Conservation (phyloP, 2,888 invertebrate genomes). For the Falcaria lacertinaria region DNA sequence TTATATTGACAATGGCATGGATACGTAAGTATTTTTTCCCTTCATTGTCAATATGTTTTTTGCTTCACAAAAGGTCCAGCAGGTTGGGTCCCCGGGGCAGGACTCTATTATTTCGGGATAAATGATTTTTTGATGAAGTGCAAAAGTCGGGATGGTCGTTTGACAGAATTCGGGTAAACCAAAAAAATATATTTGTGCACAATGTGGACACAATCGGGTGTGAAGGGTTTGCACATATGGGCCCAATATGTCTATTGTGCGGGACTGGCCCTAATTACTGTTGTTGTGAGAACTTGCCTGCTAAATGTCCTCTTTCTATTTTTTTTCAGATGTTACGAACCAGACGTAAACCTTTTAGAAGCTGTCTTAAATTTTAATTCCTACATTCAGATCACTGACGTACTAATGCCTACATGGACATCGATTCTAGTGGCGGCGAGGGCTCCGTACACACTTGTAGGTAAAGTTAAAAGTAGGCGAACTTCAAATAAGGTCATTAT, state of each 20-base stretch:
- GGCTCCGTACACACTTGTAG: no score
- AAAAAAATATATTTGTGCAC: slow-evolving; percentile 56
- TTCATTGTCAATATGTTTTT: slow-evolving; percentile 38
- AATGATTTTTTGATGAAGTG: slow-evolving; percentile 78
- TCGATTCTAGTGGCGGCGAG: no score
- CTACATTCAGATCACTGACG: no score
- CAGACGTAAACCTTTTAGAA: no score
- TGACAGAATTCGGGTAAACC: slow-evolving; percentile 57
- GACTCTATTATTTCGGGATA: slow-evolving; percentile 60
- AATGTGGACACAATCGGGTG: slow-evolving; percentile 54
- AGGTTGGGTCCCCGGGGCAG: slow-evolving; percentile 59
- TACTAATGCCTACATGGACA: no score
- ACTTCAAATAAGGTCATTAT: no score
- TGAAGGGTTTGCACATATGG: slow-evolving; percentile 71
- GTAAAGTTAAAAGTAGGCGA: no score
- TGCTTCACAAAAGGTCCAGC: slow-evolving; percentile 49
- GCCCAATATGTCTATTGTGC: slow-evolving; percentile 67
- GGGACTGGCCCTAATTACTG: slow-evolving; percentile 52
- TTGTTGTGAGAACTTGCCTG: slow-evolving; percentile 46
- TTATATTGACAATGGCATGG: slow-evolving; percentile 48
- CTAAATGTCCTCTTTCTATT: slow-evolving; percentile 25
- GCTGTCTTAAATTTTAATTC: no score
- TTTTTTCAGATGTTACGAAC: no score
- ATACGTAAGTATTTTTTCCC: slow-evolving; percentile 37
- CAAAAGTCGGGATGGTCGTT: slow-evolving; percentile 66